Base-by-base conservation (phyloP, 1,140 invertebrate species). In the Meloidogyne floridensis region DNA sequence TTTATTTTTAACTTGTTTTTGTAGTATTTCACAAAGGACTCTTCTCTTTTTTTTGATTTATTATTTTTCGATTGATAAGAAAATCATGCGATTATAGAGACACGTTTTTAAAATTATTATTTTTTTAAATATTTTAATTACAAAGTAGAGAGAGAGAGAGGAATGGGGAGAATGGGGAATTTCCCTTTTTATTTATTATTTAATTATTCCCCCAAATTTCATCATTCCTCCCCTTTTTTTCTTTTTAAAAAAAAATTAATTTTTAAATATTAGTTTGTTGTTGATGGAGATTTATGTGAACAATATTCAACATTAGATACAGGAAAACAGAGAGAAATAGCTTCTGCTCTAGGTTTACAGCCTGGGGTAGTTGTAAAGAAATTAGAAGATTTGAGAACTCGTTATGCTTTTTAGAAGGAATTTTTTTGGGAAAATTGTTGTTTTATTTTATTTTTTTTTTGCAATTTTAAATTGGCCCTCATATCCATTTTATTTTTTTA, bases 231-330 rank as follows among this genome's bases (percentile, higher is more conserved):
- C 32, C 32, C n/a, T n/a, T 59, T 59, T 59, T 15, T 4, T 65
- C n/a, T 65, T 65, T 18, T 65, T 6, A n/a, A n/a, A n/a, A 0
- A 0, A 15, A 13, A 59, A 15, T 59, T 59, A 15, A 87, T 92
- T 92, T 81, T 90, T 77, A 84, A 32, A 51, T 43, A 85, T 96
- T 59, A 83, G 93, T 97, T 96, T 92, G 96, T 99, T 0, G 95
- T 99, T 83, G 98, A 99, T 91, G 98, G 98, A 5, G 98, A 99
- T 91, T 91, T 99, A 4, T 99, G 98, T 91, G 98, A 99, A 91
- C 96, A 98, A 91, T 99, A 96, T 90, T 97, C 97, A 89, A 97
- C 96, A 0, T 93, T 99, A 82, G 97, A 99, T 86, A 92, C 94
- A 0, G 91, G 92, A 0, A 98, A 98, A 91, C 98, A 99, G 88